Base-by-base conservation (phyloP, 1,140 invertebrate genomes). In the Arion vulgaris region DNA sequence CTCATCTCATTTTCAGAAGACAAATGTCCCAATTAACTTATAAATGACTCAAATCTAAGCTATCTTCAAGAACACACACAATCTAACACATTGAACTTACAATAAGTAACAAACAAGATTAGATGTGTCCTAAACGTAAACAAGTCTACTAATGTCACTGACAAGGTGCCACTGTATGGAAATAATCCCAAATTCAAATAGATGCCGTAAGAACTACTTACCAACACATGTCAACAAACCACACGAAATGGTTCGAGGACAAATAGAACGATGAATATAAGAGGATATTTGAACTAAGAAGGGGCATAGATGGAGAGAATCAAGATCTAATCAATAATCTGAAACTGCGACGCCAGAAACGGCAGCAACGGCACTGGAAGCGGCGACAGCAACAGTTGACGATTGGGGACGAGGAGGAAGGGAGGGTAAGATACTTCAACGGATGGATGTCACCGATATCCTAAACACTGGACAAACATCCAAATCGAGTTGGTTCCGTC, bases 311-410 rank as follows among this genome's bases (percentile, higher is more conserved):
- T 66, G 28, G 62, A 32, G 62, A 66, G 62, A 66, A 66, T n/a
- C 71, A 36, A 38, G 71, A 26, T 34, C 19, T 34, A 53, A 78
- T 78, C 76, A 66, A 78, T 78, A 66, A 5, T 53, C 51, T 78
- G 32, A 66, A 62, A 62, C 51, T 9, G 51, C 53, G 53, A 66
- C 51, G 53, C 32, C 76, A 36, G 57, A 36, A 53, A 53, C 74
- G 49, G 74, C 74, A 76, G 15, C 74, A 51, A 17, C 76, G 53
- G 53, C 71, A 73, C 39, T 45, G 28, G 71, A 57, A 62, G 51
- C 76, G 57, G 76, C 76, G 57, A 66, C 76, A 78, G 76, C 76
- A 78, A 78, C 76, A 78, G 76, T 78, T 80, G 78, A 80, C 78
- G 62, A 78, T 36, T 23, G 38, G 53, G 73, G 39, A 49, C 41